These are phyloP conservation scores for Diaprepes abbreviatus DNA, from an alignment of 2,888 invertebrate genomes.

Conservation along the genomic window DNA sequence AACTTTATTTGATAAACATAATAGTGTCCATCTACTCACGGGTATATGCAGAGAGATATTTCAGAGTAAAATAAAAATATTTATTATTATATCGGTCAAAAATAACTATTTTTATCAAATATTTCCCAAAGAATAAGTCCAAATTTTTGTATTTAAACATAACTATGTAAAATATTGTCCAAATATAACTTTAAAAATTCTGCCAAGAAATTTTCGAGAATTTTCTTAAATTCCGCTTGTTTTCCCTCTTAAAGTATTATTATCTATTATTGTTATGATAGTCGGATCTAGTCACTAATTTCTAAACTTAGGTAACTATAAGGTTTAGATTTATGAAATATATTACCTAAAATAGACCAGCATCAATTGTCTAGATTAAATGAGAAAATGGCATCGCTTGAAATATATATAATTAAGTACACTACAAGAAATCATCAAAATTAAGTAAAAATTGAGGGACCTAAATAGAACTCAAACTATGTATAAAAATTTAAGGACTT, in stretches of 20 bases:
- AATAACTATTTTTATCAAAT: neutral
- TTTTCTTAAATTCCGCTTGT: conserved; percentile 30
- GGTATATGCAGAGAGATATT: no score
- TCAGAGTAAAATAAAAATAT: no score
- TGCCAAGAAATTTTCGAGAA: conserved; percentile 19
- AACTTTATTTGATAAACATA: no score
- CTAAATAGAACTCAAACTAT: no score
- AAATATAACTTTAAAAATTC: conserved; percentile 33
- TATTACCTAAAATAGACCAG: neutral
- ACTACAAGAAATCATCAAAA: no score
- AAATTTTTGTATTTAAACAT: conserved; percentile 39
- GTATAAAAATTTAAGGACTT: no score
- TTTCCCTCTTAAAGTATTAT: conserved; percentile 35
- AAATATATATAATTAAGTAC: no score
- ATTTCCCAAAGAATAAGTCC: conserved; percentile 33
- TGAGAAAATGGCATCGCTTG: no score
- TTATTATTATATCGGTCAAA: conserved; percentile 19
- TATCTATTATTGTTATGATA: conserved; percentile 36
- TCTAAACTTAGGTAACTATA: conserved; percentile 29
- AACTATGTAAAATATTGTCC: conserved; percentile 44
- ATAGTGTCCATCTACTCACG: no score
- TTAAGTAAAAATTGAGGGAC: no score
- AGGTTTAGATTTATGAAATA: conserved; percentile 12
- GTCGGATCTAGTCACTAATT: conserved; percentile 32
- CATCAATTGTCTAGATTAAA: no score